phyloP scores from a whole-genome alignment of 2,797 vertebrate genomes.

The Okamejei kenojei region DNA sequence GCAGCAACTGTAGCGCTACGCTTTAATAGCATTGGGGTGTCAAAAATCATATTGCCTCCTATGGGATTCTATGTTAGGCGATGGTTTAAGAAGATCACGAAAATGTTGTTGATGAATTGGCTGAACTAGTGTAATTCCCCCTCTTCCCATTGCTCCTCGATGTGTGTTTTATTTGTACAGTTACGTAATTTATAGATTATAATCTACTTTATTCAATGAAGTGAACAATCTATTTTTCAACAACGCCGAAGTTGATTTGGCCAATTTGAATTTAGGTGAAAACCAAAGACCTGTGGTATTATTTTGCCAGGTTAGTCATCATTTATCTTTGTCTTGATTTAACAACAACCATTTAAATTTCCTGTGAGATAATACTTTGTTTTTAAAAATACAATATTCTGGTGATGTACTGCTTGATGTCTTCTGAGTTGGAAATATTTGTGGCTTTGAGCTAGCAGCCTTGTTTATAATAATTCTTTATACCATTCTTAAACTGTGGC shows the following conservation, averaged over 20 bases:
- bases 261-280: neutral
- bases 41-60: neutral
- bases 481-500: too few species aligned
- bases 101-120: neutral
- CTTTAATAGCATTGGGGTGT: neutral
- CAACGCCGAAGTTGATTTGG: neutral
- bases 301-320: neutral
- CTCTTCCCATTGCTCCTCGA: neutral
- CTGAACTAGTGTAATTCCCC: too few species aligned
- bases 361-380: neutral
- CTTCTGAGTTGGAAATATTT: neutral
- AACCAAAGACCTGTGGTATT: neutral
- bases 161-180: neutral
- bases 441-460: too few species aligned
- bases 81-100: neutral
- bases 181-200: neutral
- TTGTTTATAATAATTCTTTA: too few species aligned
- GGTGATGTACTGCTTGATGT: neutral
- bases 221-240: neutral
- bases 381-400: neutral
- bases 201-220: neutral
- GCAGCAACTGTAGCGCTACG: too few species aligned
- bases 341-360: neutral
- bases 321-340: neutral
- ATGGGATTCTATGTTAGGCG: neutral